A percentile compares a stretch with the other conserved stretches of the same genome.
These are phyloP conservation scores for Campylomormyrus numenius DNA, from an alignment of 2,113 vertebrate genomes.

Conservation along the genomic window DNA sequence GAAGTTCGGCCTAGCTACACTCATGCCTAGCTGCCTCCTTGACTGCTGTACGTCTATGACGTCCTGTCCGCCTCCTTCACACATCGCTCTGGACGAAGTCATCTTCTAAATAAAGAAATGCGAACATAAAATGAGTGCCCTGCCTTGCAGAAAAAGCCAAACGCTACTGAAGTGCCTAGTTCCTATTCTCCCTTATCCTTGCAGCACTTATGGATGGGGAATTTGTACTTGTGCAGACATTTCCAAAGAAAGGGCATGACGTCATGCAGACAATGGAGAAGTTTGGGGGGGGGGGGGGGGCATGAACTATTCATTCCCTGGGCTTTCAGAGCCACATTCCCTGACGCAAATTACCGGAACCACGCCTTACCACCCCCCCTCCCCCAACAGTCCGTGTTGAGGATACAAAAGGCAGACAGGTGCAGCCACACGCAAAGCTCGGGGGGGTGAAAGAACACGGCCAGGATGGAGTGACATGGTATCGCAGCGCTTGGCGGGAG, in stretches of 20 bases:
- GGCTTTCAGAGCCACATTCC: not conserved
- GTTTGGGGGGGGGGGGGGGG: not conserved
- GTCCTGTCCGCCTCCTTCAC: not conserved
- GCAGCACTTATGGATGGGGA: not conserved
- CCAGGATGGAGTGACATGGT: not conserved
- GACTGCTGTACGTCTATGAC: not conserved
- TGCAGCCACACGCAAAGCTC: not conserved
- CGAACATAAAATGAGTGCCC: not conserved
- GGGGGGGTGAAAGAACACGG: not conserved
- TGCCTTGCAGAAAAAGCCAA: not conserved
- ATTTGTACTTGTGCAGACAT: not conserved
- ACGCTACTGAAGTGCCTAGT: not conserved
- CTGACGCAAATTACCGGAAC: not conserved
- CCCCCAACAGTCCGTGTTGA: not conserved
- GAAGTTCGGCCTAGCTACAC: not conserved
- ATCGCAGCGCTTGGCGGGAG: not conserved
- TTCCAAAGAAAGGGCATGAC: not conserved
- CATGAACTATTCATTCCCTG: not conserved
- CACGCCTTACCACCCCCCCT: not conserved
- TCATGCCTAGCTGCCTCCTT: not conserved
- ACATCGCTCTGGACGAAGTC: not conserved
- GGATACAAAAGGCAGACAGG: not conserved
- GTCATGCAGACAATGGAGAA: not conserved
- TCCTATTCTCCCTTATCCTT: not conserved
- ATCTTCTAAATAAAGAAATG: not conserved